Base-by-base conservation (phyloP, 2,797 vertebrate species). In the Mionectes olivaceus region DNA sequence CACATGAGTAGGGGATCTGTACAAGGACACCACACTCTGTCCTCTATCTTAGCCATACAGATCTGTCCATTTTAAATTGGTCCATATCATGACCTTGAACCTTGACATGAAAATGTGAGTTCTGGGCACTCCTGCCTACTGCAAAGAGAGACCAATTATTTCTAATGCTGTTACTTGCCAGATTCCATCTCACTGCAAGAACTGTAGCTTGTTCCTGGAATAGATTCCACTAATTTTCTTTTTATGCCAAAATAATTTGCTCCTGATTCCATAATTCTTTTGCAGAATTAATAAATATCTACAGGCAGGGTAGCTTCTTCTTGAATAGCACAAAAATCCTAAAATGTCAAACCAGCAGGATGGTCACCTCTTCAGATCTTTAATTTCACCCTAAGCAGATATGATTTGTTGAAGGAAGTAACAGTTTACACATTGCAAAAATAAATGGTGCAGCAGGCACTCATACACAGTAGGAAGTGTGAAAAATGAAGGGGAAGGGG, bases 371-470 rank as follows among this genome's bases (percentile, higher is more conserved):
- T 84, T 91, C 89, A 93, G 92, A 90, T 94, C 89, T 96, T 81
- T 91, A 85, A 96, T 96, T 95, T 95, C 87, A 95, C 57, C 87
- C 91, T 91, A 80, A 96, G 75, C 50, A 94, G 91, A 90, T 80
- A 87, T 94, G 93, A 97, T 97, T 96, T 95, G 91, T 91, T 85
- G 90, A 87, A 97, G 97, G 97, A 97, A 97, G 95, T 96, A 94
- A 93, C 95, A 97, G 96, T 95, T 97, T 96, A 95, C 94, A 95
- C 90, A 69, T 67, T 95, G 79, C 88, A 95, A 94, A 95, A 97
- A 80, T 94, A 94, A 97, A 94, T 95, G 68, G 94, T 95, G 94
- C 89, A 90, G 83, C 81, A 91, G 91, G 93, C 85, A 0, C 82
- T 93, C 90, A 47, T 89, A 75, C 95, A 96, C 96, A 96, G 96